phyloP scores from a whole-genome alignment of 2,888 invertebrate genomes.

The Drosophila austrosaltans region DNA sequence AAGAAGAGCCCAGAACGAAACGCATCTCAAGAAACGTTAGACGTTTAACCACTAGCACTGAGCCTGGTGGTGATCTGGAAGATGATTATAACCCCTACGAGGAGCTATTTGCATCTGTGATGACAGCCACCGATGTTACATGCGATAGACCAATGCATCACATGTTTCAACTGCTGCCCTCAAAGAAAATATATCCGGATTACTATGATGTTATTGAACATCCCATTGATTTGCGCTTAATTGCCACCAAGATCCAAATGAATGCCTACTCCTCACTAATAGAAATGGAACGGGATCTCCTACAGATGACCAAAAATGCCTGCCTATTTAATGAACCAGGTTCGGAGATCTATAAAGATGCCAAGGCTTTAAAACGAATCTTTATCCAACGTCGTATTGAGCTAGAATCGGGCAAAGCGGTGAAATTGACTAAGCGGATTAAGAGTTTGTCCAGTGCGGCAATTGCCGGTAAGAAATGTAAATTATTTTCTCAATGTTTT shows the following conservation, averaged over 20 bases:
- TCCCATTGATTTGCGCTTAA: slow-evolving; percentile 96
- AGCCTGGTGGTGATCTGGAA: slow-evolving; percentile 89
- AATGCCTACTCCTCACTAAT: slow-evolving; percentile 90
- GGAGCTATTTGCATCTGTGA: slow-evolving; percentile 93
- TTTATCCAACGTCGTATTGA: slow-evolving; percentile 88
- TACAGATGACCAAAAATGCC: slow-evolving; percentile 96
- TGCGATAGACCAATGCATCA: slow-evolving; percentile 93
- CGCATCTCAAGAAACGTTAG: slow-evolving; percentile 80
- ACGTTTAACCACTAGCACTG: slow-evolving; percentile 85
- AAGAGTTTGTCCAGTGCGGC: slow-evolving; percentile 73
- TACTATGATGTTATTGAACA: slow-evolving; percentile 97
- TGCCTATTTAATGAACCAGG: slow-evolving; percentile 98
- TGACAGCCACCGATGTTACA: slow-evolving; percentile 91
- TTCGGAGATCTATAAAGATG: slow-evolving; percentile 97
- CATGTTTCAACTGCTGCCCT: slow-evolving; percentile 95
- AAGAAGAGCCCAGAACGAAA: slow-evolving; percentile 80
- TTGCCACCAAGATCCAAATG: slow-evolving; percentile 95
- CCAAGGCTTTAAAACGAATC: slow-evolving; percentile 91
- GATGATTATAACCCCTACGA: slow-evolving; percentile 91
- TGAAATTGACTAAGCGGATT: slow-evolving; percentile 83
- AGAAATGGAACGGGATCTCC: slow-evolving; percentile 95
- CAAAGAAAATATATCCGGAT: slow-evolving; percentile 96
- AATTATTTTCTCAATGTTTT: not conserved
- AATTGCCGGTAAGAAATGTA: slow-evolving; percentile 63
- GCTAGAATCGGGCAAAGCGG: slow-evolving; percentile 87